Conservation (phyloP, 2,888 invertebrate species). For the Aethes cnicana region DNA sequence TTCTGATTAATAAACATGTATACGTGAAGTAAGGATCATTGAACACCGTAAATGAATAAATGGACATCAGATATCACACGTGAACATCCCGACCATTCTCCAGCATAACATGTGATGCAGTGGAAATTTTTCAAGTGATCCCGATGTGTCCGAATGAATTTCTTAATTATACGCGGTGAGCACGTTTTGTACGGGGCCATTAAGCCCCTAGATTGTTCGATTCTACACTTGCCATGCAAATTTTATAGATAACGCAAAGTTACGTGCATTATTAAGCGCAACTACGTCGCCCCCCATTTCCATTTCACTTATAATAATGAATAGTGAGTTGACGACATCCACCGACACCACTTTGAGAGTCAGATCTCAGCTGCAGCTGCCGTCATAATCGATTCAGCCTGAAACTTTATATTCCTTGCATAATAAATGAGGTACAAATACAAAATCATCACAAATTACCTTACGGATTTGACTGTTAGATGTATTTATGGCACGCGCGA, state of each 20-base stretch:
- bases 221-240: constrained; percentile 52
- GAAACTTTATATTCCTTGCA: constrained; percentile 80
- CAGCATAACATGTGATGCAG: constrained; percentile 14
- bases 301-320: constrained; percentile 54
- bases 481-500: constrained; percentile 65
- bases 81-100: constrained; percentile 15
- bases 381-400: constrained; percentile 53
- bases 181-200: constrained; percentile 7
- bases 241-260: constrained; percentile 67
- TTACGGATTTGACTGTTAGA: constrained; percentile 78
- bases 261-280: constrained; percentile 61
- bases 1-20: constrained; percentile 25
- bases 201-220: constrained; percentile 26
- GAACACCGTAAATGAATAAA: constrained; percentile 24
- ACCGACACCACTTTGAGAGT: constrained; percentile 59
- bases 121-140: constrained; percentile 26
- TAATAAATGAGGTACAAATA: constrained; percentile 78
- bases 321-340: constrained; percentile 41
- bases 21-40: constrained; percentile 21
- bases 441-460: constrained; percentile 80
- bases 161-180: constrained; percentile 18
- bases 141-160: constrained; percentile 24
- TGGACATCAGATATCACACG: constrained; percentile 8
- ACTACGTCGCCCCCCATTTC: constrained; percentile 48
- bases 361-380: constrained; percentile 69